These are phyloP conservation scores for Gymnothorax javanicus DNA, from an alignment of 2,797 vertebrate genomes.

Conservation along the genomic window DNA sequence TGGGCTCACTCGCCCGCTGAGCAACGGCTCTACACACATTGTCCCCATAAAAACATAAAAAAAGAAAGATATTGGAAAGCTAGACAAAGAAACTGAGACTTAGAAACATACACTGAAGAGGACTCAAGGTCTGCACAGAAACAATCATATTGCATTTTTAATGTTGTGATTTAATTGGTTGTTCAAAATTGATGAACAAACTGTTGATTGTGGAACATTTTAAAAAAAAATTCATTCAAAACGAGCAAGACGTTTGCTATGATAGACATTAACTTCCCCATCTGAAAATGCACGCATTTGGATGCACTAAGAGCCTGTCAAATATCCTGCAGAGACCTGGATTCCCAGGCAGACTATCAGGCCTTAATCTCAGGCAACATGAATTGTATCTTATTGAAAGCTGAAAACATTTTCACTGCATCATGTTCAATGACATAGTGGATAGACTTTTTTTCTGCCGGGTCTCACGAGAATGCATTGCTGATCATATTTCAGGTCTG, in stretches of 20 bases:
- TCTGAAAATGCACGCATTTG: neutral
- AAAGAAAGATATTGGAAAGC: neutral
- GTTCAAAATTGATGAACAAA: neutral
- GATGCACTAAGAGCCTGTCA: neutral
- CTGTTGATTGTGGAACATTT: neutral
- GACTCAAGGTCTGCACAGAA: neutral
- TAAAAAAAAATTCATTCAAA: no score
- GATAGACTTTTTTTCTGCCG: neutral
- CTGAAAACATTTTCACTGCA: neutral
- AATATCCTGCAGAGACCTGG: neutral
- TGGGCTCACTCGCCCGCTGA: neutral
- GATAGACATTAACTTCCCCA: no score
- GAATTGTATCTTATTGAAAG: neutral
- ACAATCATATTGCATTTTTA: neutral
- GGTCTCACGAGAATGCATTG: no score
- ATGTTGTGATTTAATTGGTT: neutral
- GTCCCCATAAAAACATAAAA: neutral
- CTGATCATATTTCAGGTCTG: no score
- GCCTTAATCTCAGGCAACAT: neutral
- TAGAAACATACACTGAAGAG: neutral
- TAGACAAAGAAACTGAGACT: neutral
- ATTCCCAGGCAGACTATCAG: neutral
- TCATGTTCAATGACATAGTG: neutral
- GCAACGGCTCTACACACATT: neutral
- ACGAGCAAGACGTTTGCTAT: no score